Conservation (phyloP, 2,888 invertebrate genomes). For the Teinopalpus imperialis region DNA sequence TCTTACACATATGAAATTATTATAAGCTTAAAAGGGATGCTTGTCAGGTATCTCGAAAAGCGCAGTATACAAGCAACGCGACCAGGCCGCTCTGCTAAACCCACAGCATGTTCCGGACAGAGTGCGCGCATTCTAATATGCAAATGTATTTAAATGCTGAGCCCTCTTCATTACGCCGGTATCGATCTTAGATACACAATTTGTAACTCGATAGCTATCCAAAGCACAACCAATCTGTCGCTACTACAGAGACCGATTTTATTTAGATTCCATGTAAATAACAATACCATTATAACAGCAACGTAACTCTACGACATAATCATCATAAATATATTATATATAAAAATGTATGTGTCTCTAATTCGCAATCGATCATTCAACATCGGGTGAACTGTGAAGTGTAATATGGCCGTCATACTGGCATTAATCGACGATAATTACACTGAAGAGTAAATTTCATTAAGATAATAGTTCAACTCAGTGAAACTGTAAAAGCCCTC, state of each 20-base stretch:
- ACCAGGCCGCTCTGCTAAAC: slow-evolving; percentile 23
- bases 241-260: slow-evolving; percentile 37
- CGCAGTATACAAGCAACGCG: background rate
- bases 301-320: too few relatives aligned
- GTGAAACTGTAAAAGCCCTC: too few relatives aligned
- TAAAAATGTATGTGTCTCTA: too few relatives aligned
- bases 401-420: too few relatives aligned
- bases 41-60: background rate
- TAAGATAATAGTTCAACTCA: too few relatives aligned
- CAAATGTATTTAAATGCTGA: slow-evolving; percentile 82
- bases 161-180: slow-evolving; percentile 80
- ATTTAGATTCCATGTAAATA: slow-evolving; percentile 16
- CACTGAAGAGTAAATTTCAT: too few relatives aligned
- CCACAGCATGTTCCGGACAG: slow-evolving; percentile 35
- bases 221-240: slow-evolving; percentile 65
- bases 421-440: too few relatives aligned
- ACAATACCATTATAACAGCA: too few relatives aligned
- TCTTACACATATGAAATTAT: too few relatives aligned
- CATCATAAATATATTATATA: too few relatives aligned
- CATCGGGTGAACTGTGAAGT: too few relatives aligned
- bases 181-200: slow-evolving; percentile 82
- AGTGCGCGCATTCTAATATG: slow-evolving; percentile 79
- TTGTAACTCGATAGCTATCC: slow-evolving; percentile 76
- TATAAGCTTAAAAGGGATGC: background rate
- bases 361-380: too few relatives aligned